A percentile compares a stretch with the other conserved stretches of the same genome.
phyloP scores from a whole-genome alignment of 2,888 invertebrate genomes.

The Cosmia pyralina region DNA sequence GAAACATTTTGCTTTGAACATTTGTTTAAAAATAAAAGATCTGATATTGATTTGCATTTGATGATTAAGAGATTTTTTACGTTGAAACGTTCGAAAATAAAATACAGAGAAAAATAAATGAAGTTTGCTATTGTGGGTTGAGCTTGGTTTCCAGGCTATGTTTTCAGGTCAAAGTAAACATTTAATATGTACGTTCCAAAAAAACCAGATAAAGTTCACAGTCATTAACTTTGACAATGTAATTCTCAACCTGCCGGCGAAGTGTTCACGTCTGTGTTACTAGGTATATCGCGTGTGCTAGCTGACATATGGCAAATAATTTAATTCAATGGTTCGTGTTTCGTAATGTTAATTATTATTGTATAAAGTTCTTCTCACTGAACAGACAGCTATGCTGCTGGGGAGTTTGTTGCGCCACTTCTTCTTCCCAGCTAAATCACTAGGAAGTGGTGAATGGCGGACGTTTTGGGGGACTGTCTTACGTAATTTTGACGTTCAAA shows the following conservation, averaged over 20 bases:
- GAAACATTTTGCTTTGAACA: not conserved
- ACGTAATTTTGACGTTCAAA: not conserved
- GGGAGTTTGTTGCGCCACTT: not conserved
- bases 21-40: constrained; percentile 25
- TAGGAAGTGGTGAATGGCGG: not conserved
- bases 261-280: not conserved
- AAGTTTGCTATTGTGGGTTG: constrained; percentile 2
- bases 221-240: not conserved
- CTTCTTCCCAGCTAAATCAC: not conserved
- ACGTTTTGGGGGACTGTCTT: not conserved
- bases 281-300: no score
- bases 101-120: not conserved
- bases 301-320: no score
- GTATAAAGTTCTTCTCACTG: not conserved
- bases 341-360: not conserved
- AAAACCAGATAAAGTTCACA: not conserved
- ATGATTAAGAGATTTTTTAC: not conserved
- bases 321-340: not conserved
- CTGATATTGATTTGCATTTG: constrained; percentile 23
- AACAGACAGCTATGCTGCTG: not conserved
- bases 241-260: not conserved
- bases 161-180: not conserved
- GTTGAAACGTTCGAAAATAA: not conserved
- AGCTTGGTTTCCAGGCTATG: not conserved
- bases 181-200: not conserved